A percentile compares a stretch with the other conserved stretches of the same genome.
These are phyloP conservation scores for Seriola dumerili DNA, from an alignment of 2,113 vertebrate species.

Conservation along the genomic window DNA sequence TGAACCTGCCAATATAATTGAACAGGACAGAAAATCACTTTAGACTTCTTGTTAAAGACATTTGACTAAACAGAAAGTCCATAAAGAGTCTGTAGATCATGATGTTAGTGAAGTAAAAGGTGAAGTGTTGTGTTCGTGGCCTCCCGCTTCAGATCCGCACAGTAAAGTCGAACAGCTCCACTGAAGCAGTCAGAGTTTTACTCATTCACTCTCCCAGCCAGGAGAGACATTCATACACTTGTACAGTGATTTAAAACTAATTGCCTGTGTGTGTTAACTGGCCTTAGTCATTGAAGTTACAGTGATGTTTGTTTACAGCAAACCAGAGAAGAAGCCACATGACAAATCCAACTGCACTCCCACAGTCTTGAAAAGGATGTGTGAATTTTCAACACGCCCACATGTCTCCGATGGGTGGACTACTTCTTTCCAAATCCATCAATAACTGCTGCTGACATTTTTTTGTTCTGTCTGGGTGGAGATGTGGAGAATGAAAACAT, in stretches of 20 bases:
- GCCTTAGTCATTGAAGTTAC: conserved; percentile 7
- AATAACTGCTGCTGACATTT: neutral
- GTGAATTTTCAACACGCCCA: conserved; percentile 41
- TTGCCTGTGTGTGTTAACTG: conserved; percentile 1
- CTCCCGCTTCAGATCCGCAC: neutral
- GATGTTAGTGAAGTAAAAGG: no score
- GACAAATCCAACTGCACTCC: conserved; percentile 23
- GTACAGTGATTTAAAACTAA: neutral
- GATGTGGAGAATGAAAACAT: neutral
- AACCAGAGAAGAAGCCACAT: conserved; percentile 54
- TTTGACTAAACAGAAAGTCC: no score
- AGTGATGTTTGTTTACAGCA: conserved; percentile 40
- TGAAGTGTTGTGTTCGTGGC: no score
- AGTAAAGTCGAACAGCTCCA: neutral
- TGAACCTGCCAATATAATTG: no score
- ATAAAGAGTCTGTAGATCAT: no score
- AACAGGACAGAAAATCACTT: no score
- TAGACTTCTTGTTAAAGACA: no score
- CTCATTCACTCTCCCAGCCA: conserved; percentile 7
- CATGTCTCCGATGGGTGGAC: neutral
- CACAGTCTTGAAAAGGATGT: conserved; percentile 50
- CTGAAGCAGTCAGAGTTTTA: no score
- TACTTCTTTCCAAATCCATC: neutral
- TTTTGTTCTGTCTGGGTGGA: neutral
- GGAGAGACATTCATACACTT: neutral